Percentiles rank a stretch among this genome's conserved stretches.
Evolutionary conservation across 2,888 invertebrate genomes (phyloP).

Genomic region (Colletes collaris): DNA sequence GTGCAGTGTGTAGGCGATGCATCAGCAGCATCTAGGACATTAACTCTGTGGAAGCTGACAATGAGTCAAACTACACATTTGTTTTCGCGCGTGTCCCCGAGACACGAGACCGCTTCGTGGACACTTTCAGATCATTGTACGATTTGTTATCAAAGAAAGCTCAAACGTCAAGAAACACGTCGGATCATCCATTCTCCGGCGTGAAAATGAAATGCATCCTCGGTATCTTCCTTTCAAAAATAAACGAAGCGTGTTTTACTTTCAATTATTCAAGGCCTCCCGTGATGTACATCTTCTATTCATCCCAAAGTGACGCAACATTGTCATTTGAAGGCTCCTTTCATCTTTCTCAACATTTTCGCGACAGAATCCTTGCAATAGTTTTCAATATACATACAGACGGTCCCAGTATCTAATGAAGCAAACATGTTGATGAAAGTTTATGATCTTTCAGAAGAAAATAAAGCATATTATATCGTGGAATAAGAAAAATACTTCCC

Average conservation of each 20-base stretch:
- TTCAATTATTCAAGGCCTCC: neutral
- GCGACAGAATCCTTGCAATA: neutral
- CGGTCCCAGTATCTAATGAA: too few species aligned
- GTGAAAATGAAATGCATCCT: neutral
- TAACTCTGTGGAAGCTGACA: neutral
- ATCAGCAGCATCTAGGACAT: neutral
- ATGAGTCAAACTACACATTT: conserved; percentile 6
- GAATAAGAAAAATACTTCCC: too few species aligned
- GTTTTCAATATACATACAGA: neutral
- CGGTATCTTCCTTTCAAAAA: neutral
- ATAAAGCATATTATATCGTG: too few species aligned
- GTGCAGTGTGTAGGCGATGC: neutral
- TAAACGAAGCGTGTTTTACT: neutral
- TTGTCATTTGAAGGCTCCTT: neutral
- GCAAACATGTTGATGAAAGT: too few species aligned
- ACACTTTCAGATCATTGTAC: neutral
- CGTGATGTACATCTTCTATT: neutral
- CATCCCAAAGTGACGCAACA: neutral
- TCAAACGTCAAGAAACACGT: too few species aligned
- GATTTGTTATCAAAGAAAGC: neutral
- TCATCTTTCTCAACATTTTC: neutral
- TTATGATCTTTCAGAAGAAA: too few species aligned
- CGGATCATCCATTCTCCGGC: neutral
- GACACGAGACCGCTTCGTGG: neutral
- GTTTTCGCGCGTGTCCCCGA: neutral